Evolutionary conservation across 2,888 invertebrate genomes (phyloP).

Genomic region (Idaea dimidiata): DNA sequence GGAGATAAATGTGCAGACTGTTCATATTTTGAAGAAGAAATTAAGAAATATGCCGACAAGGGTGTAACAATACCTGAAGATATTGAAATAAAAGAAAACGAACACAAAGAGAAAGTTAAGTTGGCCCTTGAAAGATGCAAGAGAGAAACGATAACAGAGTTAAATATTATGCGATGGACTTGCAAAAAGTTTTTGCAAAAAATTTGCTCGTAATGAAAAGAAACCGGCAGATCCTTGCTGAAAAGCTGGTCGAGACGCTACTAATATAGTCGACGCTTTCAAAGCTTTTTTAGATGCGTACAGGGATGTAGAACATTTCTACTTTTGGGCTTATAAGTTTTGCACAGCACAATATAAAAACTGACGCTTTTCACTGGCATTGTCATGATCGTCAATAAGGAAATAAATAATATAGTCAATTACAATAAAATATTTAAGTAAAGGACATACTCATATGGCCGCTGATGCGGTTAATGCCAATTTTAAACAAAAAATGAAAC

Average conservation of each 20-base stretch:
- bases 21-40: neutral
- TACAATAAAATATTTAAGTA: slow-evolving; percentile 31
- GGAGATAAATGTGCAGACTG: neutral
- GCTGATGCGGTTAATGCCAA: slow-evolving; percentile 33
- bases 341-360: slow-evolving; percentile 29
- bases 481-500: slow-evolving; percentile 4
- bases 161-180: slow-evolving; percentile 13
- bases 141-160: neutral
- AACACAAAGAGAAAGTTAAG: neutral
- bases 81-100: neutral
- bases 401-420: slow-evolving; percentile 24
- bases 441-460: slow-evolving; percentile 40
- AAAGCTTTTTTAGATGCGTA: slow-evolving; percentile 12
- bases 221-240: slow-evolving; percentile 9
- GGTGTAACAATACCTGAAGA: neutral
- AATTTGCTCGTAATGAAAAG: slow-evolving; percentile 9
- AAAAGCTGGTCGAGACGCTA: slow-evolving; percentile 11
- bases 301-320: slow-evolving; percentile 12
- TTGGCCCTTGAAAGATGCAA: neutral
- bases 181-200: slow-evolving; percentile 33
- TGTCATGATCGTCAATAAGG: slow-evolving; percentile 23
- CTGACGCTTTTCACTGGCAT: slow-evolving; percentile 29
- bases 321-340: slow-evolving; percentile 17
- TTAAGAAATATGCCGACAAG: neutral
- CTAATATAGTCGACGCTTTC: slow-evolving; percentile 13